Evolutionary conservation across 2,113 vertebrate species (phyloP).

Genomic region (Ceyx margarethae): DNA sequence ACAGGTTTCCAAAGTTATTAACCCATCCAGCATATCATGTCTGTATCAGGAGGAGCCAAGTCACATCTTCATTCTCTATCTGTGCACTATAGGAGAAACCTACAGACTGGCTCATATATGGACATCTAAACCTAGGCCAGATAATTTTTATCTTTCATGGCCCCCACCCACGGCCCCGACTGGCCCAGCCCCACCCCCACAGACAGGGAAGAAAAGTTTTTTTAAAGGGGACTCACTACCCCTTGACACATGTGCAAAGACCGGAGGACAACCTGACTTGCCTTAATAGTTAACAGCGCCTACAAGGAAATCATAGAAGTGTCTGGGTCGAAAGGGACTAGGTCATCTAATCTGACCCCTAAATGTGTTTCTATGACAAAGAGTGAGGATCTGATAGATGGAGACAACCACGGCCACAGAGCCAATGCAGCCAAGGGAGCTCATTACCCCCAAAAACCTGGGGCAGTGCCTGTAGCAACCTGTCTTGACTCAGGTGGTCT

Average conservation of each 20-base stretch:
- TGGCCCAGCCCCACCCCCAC: too few relatives aligned
- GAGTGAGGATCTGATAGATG: not conserved
- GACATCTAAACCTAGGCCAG: not conserved
- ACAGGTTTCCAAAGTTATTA: not conserved
- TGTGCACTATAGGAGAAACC: not conserved
- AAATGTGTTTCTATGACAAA: fast-evolving
- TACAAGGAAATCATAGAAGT: fast-evolving
- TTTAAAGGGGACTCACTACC: too few relatives aligned
- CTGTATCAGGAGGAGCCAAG: not conserved
- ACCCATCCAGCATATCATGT: not conserved
- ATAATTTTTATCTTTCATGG: not conserved
- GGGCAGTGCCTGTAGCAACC: not conserved
- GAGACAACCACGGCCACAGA: not conserved
- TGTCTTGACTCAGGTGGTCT: not conserved
- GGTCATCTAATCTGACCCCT: too few relatives aligned
- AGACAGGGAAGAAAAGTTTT: too few relatives aligned
- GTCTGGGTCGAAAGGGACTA: too few relatives aligned
- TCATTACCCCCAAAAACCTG: not conserved
- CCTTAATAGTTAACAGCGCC: not conserved
- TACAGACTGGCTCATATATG: not conserved
- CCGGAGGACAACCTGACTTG: not conserved
- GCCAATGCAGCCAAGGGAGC: not conserved
- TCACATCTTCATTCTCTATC: not conserved
- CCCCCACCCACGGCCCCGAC: too few relatives aligned
- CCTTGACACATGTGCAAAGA: not conserved